These are phyloP conservation scores for Elanoides forficatus DNA, from an alignment of 2,113 vertebrate genomes.

Conservation along the genomic window DNA sequence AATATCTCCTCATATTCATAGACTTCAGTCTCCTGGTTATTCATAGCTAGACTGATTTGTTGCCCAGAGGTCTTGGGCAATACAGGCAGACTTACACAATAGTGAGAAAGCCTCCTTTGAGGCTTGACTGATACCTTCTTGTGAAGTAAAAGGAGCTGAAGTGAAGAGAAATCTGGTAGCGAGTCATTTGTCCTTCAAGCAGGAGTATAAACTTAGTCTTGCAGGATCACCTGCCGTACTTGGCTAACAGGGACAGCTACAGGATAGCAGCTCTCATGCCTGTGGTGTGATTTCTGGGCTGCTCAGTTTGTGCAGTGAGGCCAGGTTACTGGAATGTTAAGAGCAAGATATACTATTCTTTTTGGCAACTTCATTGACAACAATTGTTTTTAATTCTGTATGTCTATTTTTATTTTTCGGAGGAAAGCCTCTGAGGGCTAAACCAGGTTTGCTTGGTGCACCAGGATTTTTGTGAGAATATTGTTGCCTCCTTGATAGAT, in stretches of 20 bases:
- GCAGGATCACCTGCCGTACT: not conserved
- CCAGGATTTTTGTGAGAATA: not conserved
- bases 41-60: not conserved
- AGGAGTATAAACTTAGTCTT: not conserved
- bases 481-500: not conserved
- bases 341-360: not conserved
- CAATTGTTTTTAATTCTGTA: not conserved
- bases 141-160: not conserved
- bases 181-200: not conserved
- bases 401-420: not conserved
- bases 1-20: not conserved
- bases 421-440: not conserved
- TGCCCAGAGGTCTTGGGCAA: not conserved
- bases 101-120: not conserved
- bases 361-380: not conserved
- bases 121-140: not conserved
- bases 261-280: accelerated
- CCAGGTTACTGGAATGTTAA: not conserved
- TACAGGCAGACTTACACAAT: not conserved
- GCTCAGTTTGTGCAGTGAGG: not conserved
- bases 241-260: not conserved
- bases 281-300: accelerated
- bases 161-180: not conserved
- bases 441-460: not conserved
- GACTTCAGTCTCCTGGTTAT: conserved; percentile 17